These are phyloP conservation scores for Megalonaias nervosa DNA, from an alignment of 1,140 invertebrate species.

Conservation along the genomic window DNA sequence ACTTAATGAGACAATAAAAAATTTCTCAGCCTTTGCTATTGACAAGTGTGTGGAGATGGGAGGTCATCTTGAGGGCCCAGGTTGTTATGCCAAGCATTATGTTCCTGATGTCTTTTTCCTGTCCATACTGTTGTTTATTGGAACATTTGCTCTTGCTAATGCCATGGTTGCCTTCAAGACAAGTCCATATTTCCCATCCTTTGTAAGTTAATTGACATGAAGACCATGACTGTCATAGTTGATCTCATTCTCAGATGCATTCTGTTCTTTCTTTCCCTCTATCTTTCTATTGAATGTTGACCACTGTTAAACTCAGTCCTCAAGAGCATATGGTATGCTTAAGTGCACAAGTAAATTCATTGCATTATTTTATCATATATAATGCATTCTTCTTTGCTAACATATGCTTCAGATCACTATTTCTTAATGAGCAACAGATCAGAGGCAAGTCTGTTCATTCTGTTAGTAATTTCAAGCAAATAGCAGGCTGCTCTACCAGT, in stretches of 20 bases:
- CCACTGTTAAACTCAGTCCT: neutral
- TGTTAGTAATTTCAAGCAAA: no score
- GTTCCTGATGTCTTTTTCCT: conserved; percentile 90
- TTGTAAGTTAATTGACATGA: conserved; percentile 51
- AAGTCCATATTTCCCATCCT: conserved; percentile 90
- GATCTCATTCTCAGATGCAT: neutral
- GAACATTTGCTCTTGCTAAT: conserved; percentile 92
- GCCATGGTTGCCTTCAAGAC: conserved; percentile 95
- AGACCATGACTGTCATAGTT: neutral
- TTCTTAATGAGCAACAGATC: no score
- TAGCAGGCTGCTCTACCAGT: no score
- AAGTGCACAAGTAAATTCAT: neutral
- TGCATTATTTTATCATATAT: neutral
- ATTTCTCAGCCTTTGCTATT: conserved; percentile 25
- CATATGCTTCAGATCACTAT: no score
- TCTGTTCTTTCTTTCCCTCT: neutral
- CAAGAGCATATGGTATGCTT: neutral
- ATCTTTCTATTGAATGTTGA: neutral
- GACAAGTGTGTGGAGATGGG: conserved; percentile 40
- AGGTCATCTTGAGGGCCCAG: conserved; percentile 82
- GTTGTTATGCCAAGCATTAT: conserved; percentile 74
- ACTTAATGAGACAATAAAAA: conserved; percentile 19
- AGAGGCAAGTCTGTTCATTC: no score
- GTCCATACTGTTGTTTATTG: conserved; percentile 94
- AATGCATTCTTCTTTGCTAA: neutral